Base-by-base conservation (phyloP, 2,888 invertebrate species). In the Lumbricus terrestris region DNA sequence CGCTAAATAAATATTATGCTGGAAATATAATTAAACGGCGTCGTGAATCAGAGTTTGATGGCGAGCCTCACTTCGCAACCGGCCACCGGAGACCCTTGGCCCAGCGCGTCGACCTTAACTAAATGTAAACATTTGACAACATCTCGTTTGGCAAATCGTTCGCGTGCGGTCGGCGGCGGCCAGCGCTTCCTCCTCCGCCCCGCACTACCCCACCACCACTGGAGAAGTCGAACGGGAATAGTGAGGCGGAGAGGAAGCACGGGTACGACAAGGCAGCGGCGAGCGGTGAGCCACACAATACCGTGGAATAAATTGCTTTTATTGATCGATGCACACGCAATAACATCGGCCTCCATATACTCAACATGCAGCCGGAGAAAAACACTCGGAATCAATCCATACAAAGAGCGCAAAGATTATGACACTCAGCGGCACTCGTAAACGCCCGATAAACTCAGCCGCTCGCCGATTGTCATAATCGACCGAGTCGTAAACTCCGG, bases 111-210 rank as follows among this genome's bases (percentile, higher is more conserved):
- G 29, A n/a, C 47, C 69, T 69, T 69, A 69, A 69, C 69, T 69
- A 69, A 69, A 69, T n/a, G 69, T n/a, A 69, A 69, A 69, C 69
- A 69, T 69, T 69, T 69, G 69, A 69, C 69, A n/a, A 69, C 69
- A 69, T 69, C 69, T 69, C 69, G 69, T 69, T 69, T 29, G 69
- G 69, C 69, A 69, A 69, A 69, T 69, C n/a, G 69, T n/a, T n/a
- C n/a, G 69, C n/a, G 69, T 69, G 69, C 69, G n/a, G 69, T 69
- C 69, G 69, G 69, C n/a, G n/a, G n/a, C 13, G 8, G 69, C 69
- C 16, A 69, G 29, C 69, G 29, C 69, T 69, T 69, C n/a, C n/a
- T n/a, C n/a, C 69, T 69, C 69, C 69, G 11, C 69, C 1, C n/a
- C 69, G n/a, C n/a, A 29, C 8, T 8, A n/a, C n/a, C 69, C n/a